Evolutionary conservation across 2,888 invertebrate species (phyloP).

Genomic region (Leucophenga maculata): DNA sequence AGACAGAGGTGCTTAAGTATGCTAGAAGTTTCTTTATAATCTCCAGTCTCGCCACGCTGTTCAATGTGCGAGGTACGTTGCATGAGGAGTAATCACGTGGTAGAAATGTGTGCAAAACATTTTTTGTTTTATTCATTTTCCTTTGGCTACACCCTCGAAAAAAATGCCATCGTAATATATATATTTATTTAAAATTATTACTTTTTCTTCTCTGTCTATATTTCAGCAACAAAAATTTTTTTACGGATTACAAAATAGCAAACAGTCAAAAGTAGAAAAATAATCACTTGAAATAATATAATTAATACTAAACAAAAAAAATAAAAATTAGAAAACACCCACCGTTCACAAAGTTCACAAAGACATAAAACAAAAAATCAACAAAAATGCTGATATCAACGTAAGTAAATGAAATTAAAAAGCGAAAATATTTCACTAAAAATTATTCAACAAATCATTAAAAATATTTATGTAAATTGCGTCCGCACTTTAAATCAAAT

Average conservation of each 20-base stretch:
- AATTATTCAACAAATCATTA: slow-evolving; percentile 25
- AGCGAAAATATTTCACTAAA: slow-evolving; percentile 24
- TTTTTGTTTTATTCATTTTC: slow-evolving; percentile 5
- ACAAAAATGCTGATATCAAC: slow-evolving; percentile 63
- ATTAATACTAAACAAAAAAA: slow-evolving; percentile 44
- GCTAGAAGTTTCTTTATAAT: no score
- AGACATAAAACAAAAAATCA: slow-evolving; percentile 25
- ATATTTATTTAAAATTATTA: no score
- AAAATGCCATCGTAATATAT: background rate
- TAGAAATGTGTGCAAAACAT: slow-evolving; percentile 2
- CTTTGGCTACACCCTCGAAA: background rate
- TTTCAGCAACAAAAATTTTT: slow-evolving; percentile 10
- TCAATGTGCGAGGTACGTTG: background rate
- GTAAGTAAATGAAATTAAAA: slow-evolving; percentile 55
- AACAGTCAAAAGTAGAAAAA: slow-evolving; percentile 18
- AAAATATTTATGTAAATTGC: background rate
- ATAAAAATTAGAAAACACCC: slow-evolving; percentile 43
- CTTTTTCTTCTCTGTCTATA: background rate
- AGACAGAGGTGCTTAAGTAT: no score
- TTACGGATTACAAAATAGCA: slow-evolving; percentile 20
- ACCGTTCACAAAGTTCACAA: slow-evolving; percentile 29
- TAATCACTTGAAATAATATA: slow-evolving; percentile 45
- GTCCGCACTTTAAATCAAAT: slow-evolving; percentile 44
- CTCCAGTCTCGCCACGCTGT: background rate
- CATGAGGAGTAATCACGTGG: background rate